Conservation (phyloP, 2,113 vertebrate genomes). For the Chloebia gouldiae region DNA sequence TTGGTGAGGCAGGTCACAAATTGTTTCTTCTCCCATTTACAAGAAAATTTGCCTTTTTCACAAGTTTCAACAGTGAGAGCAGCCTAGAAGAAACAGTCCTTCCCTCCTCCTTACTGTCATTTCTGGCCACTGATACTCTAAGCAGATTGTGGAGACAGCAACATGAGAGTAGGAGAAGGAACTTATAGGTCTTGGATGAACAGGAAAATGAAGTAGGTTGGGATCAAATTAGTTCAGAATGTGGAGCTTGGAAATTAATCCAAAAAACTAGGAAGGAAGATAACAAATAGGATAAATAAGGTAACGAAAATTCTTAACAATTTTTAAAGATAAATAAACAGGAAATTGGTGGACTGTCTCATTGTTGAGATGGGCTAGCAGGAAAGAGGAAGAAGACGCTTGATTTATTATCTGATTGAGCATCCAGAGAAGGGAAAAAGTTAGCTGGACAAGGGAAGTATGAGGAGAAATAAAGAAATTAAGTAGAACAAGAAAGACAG, state of each 20-base stretch:
- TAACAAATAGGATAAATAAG: neutral
- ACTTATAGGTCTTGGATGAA: neutral
- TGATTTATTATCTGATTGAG: neutral
- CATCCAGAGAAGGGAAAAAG: neutral
- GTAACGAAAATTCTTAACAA: neutral
- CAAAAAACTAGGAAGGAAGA: neutral
- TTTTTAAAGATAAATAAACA: neutral
- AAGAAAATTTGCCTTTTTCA: neutral
- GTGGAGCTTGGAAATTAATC: neutral
- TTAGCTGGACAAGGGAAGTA: neutral
- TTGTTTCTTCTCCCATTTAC: neutral
- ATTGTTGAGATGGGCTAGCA: neutral
- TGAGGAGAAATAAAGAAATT: neutral
- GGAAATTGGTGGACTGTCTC: neutral
- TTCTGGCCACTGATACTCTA: neutral
- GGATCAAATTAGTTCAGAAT: neutral
- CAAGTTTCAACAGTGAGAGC: neutral
- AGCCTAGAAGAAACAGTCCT: neutral
- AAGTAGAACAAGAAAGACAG: neutral
- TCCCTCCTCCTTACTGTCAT: neutral
- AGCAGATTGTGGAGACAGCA: neutral
- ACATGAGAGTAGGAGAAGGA: neutral
- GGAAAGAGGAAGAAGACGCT: neutral
- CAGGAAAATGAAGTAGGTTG: neutral
- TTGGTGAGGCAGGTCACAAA: neutral